Conservation (phyloP, 2,888 invertebrate genomes). For the Epistrophe eligans region DNA sequence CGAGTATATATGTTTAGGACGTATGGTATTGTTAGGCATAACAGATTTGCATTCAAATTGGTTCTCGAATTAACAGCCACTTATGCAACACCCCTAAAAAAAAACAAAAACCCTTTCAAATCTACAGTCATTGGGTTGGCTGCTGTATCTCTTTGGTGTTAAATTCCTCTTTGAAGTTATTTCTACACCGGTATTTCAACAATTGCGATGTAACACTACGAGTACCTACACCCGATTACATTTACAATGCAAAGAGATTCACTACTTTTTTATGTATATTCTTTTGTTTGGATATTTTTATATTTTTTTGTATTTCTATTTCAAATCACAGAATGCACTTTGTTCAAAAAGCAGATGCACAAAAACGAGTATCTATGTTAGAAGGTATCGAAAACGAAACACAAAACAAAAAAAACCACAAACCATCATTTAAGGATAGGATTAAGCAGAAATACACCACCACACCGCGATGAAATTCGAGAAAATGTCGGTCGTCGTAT, state of each 20-base stretch:
- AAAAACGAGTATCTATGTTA: background rate
- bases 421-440: constrained; percentile 19
- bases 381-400: constrained; percentile 3
- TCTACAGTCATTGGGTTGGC: background rate
- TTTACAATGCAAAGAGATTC: constrained; percentile 4
- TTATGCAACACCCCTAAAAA: constrained; percentile 23
- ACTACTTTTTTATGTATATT: constrained; percentile 2
- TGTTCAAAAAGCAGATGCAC: constrained; percentile 30
- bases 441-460: constrained; percentile 22
- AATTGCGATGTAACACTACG: constrained; percentile 24
- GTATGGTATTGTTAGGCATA: background rate
- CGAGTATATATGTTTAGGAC: background rate
- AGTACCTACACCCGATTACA: constrained; percentile 4
- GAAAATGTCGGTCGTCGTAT: constrained; percentile 21
- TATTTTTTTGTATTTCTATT: constrained; percentile 5
- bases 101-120: constrained; percentile 33
- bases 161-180: constrained; percentile 11
- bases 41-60: constrained; percentile 44
- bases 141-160: constrained; percentile 20
- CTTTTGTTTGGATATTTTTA: constrained; percentile 12
- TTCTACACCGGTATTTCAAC: constrained; percentile 9
- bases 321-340: constrained; percentile 49
- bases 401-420: constrained; percentile 19
- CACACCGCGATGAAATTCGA: constrained; percentile 58
- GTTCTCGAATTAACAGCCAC: constrained; percentile 30